phyloP scores from a whole-genome alignment of 37 sponge, comb jelly and placozoan species.

The Ephydatia muelleri region DNA sequence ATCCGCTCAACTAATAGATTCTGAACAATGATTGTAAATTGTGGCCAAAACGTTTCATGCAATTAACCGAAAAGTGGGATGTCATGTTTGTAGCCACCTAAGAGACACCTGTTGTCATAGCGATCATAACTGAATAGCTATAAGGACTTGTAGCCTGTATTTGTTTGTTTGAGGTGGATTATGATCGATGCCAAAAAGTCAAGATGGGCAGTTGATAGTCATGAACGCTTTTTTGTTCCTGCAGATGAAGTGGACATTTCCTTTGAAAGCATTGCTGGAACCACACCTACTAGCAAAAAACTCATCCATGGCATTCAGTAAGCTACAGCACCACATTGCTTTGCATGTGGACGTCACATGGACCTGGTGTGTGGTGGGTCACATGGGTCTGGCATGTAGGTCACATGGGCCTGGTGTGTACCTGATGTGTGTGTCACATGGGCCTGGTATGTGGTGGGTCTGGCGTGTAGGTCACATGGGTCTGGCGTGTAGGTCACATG shows the following conservation, averaged over 20 bases:
- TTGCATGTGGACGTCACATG: neutral
- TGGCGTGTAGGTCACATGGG: neutral
- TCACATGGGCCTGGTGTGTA: neutral
- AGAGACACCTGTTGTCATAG: too few species aligned
- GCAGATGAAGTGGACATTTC: slow-evolving; percentile 10
- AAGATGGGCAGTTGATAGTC: neutral
- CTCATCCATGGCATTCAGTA: slow-evolving; percentile 51
- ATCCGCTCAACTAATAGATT: too few species aligned
- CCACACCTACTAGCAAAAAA: slow-evolving; percentile 56
- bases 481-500: neutral
- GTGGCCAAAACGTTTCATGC: too few species aligned
- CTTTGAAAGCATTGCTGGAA: slow-evolving; percentile 19
- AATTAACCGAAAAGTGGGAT: too few species aligned
- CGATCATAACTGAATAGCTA: too few species aligned
- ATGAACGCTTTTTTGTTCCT: neutral
- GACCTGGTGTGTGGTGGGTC: neutral
- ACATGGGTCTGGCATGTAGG: neutral
- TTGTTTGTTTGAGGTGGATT: too few species aligned
- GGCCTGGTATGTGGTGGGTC: neutral
- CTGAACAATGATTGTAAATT: too few species aligned
- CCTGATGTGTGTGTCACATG: neutral
- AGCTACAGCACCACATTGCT: neutral
- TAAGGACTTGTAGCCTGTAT: too few species aligned
- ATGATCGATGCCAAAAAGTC: too few species aligned
- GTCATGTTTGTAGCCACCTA: too few species aligned